Evolutionary conservation across 2,888 invertebrate genomes (phyloP).

Genomic region (Scaptomyza caliginosa): DNA sequence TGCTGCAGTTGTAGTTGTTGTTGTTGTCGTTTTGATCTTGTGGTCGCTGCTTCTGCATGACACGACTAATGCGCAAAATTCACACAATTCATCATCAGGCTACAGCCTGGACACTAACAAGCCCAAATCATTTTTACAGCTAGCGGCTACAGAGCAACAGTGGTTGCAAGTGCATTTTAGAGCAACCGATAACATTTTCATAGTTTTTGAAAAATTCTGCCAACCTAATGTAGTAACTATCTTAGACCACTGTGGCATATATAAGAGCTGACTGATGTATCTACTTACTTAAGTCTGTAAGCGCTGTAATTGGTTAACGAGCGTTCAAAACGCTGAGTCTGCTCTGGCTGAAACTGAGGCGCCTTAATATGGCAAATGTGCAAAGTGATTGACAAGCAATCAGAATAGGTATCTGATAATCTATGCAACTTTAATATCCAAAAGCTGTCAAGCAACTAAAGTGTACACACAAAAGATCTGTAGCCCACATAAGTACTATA

Average conservation of each 20-base stretch:
- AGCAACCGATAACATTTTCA: background rate
- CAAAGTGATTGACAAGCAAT: conserved; percentile 56
- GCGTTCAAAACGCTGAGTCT: conserved; percentile 65
- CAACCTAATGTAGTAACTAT: no score
- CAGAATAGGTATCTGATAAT: conserved; percentile 47
- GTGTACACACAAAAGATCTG: conserved; percentile 4
- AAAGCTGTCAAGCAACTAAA: background rate
- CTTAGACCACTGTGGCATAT: no score
- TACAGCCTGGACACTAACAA: conserved; percentile 80
- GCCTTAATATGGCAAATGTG: conserved; percentile 77
- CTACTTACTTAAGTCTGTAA: conserved; percentile 50
- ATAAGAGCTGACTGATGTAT: conserved; percentile 23
- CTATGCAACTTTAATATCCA: conserved; percentile 31
- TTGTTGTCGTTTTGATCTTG: conserved; percentile 40
- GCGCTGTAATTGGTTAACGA: conserved; percentile 76
- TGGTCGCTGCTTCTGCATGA: conserved; percentile 58
- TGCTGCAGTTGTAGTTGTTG: conserved; percentile 7
- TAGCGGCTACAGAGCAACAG: conserved; percentile 36
- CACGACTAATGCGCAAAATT: conserved; percentile 82
- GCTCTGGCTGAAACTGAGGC: conserved; percentile 49
- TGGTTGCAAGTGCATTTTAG: conserved; percentile 3
- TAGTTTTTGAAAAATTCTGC: no score
- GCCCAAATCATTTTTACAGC: conserved; percentile 78
- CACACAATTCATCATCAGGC: conserved; percentile 83
- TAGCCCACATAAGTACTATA: background rate